Evolutionary conservation across 2,888 invertebrate species (phyloP).

Genomic region (Marronus borbonicus): DNA sequence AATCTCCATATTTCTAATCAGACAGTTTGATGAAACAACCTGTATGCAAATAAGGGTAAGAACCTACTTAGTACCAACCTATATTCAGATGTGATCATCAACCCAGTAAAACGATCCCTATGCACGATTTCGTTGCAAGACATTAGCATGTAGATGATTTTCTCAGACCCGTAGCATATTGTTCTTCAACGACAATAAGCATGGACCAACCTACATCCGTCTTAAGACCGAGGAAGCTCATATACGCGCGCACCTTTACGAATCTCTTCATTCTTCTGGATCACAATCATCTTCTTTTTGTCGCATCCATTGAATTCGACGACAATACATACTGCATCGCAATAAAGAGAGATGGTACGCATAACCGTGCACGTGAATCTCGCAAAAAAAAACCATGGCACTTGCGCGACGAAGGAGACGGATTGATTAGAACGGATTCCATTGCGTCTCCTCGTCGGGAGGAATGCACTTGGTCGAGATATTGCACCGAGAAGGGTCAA

Average conservation of each 20-base stretch:
- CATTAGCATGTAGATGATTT: neutral
- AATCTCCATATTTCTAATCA: too few species aligned
- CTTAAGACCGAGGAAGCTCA: neutral
- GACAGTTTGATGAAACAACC: too few species aligned
- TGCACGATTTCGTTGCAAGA: too few species aligned
- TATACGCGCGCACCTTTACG: neutral
- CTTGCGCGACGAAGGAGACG: conserved; percentile 4
- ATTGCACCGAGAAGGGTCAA: conserved; percentile 19
- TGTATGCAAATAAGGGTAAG: too few species aligned
- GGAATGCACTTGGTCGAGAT: conserved; percentile 25
- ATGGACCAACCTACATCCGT: conserved; percentile 11
- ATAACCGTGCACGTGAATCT: conserved; percentile 13
- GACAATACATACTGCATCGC: neutral
- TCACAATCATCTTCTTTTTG: conserved; percentile 1
- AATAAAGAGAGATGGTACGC: neutral
- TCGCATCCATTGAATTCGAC: neutral
- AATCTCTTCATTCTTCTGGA: conserved; percentile 5
- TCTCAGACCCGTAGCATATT: neutral
- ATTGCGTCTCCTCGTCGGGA: neutral
- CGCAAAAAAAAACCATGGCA: neutral
- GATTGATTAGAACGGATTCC: conserved; percentile 26
- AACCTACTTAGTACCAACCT: too few species aligned
- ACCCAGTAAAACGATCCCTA: too few species aligned
- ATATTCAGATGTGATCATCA: neutral
- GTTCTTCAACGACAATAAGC: neutral